Evolutionary conservation across 2,797 vertebrate species (phyloP), one percentile per base, ranked within the genome.

Genomic region (Aldrovandia affinis): DNA sequence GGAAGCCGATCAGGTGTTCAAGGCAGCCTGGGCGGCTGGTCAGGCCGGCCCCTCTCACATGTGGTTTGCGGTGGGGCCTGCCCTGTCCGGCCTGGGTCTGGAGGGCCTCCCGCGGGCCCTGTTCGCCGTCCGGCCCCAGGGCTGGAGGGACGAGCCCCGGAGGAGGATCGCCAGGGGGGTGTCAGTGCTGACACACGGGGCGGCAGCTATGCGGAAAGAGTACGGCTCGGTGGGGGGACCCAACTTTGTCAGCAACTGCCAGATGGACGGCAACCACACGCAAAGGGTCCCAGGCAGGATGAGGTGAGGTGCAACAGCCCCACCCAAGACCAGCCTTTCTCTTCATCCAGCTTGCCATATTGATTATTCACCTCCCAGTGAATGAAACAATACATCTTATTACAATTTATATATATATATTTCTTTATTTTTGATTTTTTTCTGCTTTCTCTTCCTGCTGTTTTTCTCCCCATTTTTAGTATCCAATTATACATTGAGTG

Each of bases 51-150:
- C 97, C 2, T 98, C 97, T 1, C 97, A 99, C 89, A 94, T 99
- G 89, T 99, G 98, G 98, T 98, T 98, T 61, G 95, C 97, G 36
- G 97, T 98, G 82, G 98, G 98, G 1, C 95, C 98, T 5, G 96
- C 96, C 78, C 93, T 98, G 88, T 96, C 96, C 0, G 95, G 96
- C 83, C 92, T 97, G 78, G 95, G 95, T 85, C 95, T 93, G 39
- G 95, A 96, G 82, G 96, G 91, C 8, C 94, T 97, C 82, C 98
- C 98, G 0, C 95, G 94, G 15, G 96, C 97, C 22, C 90, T 98
- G 73, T 98, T 98, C n/a, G 97, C 97, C 0, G 97, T 98, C 81
- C 92, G 97, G 85, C 97, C 97, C 0, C 96, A 96, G 92, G 97
- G 97, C 82, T 99, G 98, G 97, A 91, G 96, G 88, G 97, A 98